A percentile compares a stretch with the other conserved stretches of the same genome.
Conservation (phyloP, 2,113 vertebrate genomes). For the Paratilapia polleni region DNA sequence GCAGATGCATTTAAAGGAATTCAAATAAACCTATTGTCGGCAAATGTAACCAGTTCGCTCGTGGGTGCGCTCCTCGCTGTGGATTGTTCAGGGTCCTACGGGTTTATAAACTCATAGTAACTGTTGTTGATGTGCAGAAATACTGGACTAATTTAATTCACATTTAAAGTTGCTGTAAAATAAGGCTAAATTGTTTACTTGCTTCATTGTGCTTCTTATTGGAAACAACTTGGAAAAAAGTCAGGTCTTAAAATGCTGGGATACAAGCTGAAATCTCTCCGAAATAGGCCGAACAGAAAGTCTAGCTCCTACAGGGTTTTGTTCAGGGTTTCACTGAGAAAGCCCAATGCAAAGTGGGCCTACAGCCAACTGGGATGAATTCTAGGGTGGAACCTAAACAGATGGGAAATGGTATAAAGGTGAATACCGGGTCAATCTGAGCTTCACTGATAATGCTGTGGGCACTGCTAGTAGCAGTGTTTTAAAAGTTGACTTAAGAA, state of each 20-base stretch:
- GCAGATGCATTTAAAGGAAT: background rate
- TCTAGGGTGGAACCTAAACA: constrained; percentile 77
- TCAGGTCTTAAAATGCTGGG: constrained; percentile 36
- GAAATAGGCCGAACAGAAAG: constrained; percentile 55
- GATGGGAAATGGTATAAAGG: constrained; percentile 80
- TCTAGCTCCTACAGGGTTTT: constrained; percentile 66
- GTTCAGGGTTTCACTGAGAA: constrained; percentile 65
- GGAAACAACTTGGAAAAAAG: constrained; percentile 7
- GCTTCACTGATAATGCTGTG: constrained; percentile 78
- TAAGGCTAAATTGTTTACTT: background rate
- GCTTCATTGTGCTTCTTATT: constrained; percentile 14
- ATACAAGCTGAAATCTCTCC: constrained; percentile 40
- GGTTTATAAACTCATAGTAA: background rate
- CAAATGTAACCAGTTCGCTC: background rate
- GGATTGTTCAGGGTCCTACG: too few relatives aligned
- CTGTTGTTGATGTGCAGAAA: background rate
- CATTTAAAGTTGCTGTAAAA: constrained; percentile 21
- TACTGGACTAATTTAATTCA: background rate
- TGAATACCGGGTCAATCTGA: constrained; percentile 72
- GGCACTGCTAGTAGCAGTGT: constrained; percentile 81
- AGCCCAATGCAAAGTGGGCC: constrained; percentile 75
- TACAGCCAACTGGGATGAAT: constrained; percentile 77
- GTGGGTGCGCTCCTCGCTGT: background rate
- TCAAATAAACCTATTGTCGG: background rate
- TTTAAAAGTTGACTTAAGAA: constrained; percentile 84